Base-by-base conservation (phyloP, 1,140 invertebrate genomes). In the Apis florea region DNA sequence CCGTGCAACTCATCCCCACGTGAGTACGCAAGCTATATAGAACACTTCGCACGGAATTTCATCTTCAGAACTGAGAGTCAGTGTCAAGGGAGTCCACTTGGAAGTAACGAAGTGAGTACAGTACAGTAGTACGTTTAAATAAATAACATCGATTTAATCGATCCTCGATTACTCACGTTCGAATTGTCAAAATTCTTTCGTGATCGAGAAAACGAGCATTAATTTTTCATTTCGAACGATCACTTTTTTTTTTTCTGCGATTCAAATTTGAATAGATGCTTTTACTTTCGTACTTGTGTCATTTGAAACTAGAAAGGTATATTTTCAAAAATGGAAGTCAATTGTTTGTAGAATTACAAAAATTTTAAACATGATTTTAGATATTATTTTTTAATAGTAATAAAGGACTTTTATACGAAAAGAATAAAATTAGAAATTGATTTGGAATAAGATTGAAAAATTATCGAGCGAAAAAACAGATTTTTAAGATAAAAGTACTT, bases 61-160 rank as follows among this genome's bases (percentile, higher is more conserved):
- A 92, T 93, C 92, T 93, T 92, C 92, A 93, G 92, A 93, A 90
- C 91, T 90, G 85, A 92, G 87, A 93, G 90, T 93, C 92, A 93
- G 92, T 93, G 92, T 93, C 91, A 93, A 89, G 90, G 91, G 90
- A 91, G 85, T 88, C 87, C 83, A 72, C 90, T 89, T 85, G 87
- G 83, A 90, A 90, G 83, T 91, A 90, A 83, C 83, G 56, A 91
- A 91, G 92, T 93, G 89, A 93, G 92, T 93, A 93, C 83, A 61
- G 21, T 61, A 53, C 66, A 59, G 47, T 67, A 59, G 47, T 67
- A 82, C 19, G 51, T 0, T 2, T 31, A n/a, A 19, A 40, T 12
- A 24, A 4, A 49, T 76, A 15, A 1, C n/a, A 26, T 24, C 72
- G 0, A 13, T 63, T 40, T 12, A 6, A 40, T 40, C 31, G 11